Base-by-base conservation (phyloP, 2,113 vertebrate species). In the Dasyurus viverrinus region DNA sequence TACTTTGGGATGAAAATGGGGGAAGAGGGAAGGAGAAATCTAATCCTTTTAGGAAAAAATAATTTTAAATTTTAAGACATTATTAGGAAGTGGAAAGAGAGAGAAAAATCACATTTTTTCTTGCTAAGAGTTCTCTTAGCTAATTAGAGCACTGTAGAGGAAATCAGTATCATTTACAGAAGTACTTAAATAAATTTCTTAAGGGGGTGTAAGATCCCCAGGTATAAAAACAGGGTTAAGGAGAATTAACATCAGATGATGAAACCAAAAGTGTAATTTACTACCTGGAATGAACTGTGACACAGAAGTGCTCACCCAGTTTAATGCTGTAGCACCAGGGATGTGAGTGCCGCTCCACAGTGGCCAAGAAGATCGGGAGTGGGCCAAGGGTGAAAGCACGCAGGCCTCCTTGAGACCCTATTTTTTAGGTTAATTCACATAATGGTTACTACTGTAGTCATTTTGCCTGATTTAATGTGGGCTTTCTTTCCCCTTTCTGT, bases 381-480 rank as follows among this genome's bases (percentile, higher is more conserved):
- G 26, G 54, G 50, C 89, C 4, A 0, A 22, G 48, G 10, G 23
- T 0, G 50, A 91, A 89, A 92, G 54, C 6, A 60, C 16, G 22
- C 19, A 23, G 3, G 89, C 46, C 25, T 27, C 30, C 53, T 24
- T 47, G 89, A 89, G 50, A 42, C 8, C 89, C 42, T 26, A 23
- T 94, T 53, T 94, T 94, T 54, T 46, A 54, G n/a, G 46, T 68
- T 52, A 14, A 19, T 54, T 52, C n/a, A 23, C n/a, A 57, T 42
- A 42, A 42, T 84, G 22, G 36, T 42, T 26, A 3, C 19, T n/a
- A 54, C 90, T 50, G 36, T 53, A 10, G 6, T 23, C 27, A 27
- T 7, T 24, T 8, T 0, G 3, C 53, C 4, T 14, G 7, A 93
- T 89, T 94, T 5, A 36, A 0, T 0, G 0, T 9, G 5, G 26